Percentiles rank a stretch among this genome's conserved stretches.
phyloP scores from a whole-genome alignment of 2,113 vertebrate species.

The Ophthalmolycus amberensis region DNA sequence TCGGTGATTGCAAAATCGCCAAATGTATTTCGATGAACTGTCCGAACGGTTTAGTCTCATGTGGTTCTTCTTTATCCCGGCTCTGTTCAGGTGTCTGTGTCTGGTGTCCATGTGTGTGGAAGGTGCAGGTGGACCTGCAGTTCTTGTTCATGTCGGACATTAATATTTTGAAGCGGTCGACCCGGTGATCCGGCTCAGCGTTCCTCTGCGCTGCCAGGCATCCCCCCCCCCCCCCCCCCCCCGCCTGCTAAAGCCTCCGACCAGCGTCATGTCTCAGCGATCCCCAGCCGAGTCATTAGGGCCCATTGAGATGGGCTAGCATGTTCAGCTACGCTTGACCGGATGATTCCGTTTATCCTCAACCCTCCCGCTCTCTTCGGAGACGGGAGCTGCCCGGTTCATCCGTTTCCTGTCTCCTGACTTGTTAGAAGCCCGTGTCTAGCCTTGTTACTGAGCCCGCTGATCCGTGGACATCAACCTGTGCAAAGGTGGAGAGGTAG shows the following conservation, averaged over 20 bases:
- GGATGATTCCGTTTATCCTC: slow-evolving; percentile 61
- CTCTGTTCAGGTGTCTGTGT: neutral
- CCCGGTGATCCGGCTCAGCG: neutral
- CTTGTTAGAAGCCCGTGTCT: slow-evolving; percentile 68
- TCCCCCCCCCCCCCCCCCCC: neutral
- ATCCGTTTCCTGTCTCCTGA: slow-evolving; percentile 57
- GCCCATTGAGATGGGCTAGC: slow-evolving; percentile 52
- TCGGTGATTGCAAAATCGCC: neutral
- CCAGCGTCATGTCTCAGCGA: slow-evolving; percentile 40
- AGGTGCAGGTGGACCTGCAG: neutral
- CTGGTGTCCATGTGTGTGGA: neutral
- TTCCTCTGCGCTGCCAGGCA: neutral
- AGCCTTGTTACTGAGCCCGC: slow-evolving; percentile 70
- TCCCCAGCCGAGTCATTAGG: slow-evolving; percentile 63
- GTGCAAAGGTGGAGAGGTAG: slow-evolving; percentile 66
- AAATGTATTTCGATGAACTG: neutral
- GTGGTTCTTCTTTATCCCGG: neutral
- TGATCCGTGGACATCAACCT: slow-evolving; percentile 73
- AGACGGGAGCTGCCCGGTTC: slow-evolving; percentile 62
- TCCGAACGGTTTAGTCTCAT: neutral
- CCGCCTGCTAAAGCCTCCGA: slow-evolving; percentile 42
- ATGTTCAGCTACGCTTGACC: slow-evolving; percentile 61
- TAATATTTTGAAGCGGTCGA: neutral
- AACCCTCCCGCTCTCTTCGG: slow-evolving; percentile 20
- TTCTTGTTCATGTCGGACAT: slow-evolving; percentile 5